These are phyloP conservation scores for Trissolcus brochymenae DNA, from an alignment of 2,888 invertebrate genomes.

Conservation along the genomic window DNA sequence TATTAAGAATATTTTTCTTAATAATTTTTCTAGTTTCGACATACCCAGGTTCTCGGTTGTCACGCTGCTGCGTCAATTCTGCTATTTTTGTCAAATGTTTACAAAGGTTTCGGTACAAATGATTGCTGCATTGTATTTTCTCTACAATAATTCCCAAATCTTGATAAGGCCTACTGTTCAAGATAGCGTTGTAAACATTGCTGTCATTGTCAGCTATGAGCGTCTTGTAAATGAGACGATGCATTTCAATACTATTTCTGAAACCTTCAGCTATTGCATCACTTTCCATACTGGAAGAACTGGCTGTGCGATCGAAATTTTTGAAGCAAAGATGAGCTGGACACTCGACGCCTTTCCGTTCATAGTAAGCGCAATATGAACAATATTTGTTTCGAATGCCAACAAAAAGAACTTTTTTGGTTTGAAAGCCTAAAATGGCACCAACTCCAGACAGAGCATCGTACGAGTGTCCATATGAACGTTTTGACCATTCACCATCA, in stretches of 20 bases:
- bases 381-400: no score
- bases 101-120: slow-evolving; percentile 61
- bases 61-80: not conserved
- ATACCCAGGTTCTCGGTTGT: not conserved
- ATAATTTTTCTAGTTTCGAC: not conserved
- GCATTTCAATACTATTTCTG: slow-evolving; percentile 48
- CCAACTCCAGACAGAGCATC: no score
- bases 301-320: no score
- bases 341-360: no score
- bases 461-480: no score
- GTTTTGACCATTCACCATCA: no score
- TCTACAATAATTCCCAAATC: slow-evolving; percentile 21
- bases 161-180: slow-evolving; percentile 22
- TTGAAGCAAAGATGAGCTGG: no score
- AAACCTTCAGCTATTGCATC: slow-evolving; percentile 60
- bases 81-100: slow-evolving; percentile 25
- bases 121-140: slow-evolving; percentile 63
- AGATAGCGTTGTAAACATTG: slow-evolving; percentile 30
- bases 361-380: no score
- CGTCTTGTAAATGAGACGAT: slow-evolving; percentile 34
- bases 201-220: slow-evolving; percentile 47
- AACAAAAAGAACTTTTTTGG: no score
- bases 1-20: slow-evolving; percentile 4
- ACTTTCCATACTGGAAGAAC: slow-evolving; percentile 64
- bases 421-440: no score